Base-by-base conservation (phyloP, 2,888 invertebrate genomes). In the Pimpla rufipes region DNA sequence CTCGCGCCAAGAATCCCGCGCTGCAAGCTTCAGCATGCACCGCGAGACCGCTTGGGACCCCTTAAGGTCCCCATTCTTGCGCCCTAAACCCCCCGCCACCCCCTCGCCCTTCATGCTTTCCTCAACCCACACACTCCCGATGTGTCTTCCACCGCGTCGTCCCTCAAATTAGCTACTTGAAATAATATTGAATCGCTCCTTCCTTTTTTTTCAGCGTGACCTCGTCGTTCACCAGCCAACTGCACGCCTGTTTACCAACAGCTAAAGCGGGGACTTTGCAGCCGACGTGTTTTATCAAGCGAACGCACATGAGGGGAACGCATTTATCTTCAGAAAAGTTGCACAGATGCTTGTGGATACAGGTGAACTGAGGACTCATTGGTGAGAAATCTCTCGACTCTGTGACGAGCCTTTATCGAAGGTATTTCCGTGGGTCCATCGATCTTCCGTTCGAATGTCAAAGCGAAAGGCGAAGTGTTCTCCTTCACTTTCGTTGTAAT, bases 131-230 rank as follows among this genome's bases (percentile, higher is more conserved):
- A 79, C 78, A 76, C 67, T 76, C 85, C 85, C 85, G 59, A 76
- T 66, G 79, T 21, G 52, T 71, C 75, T 76, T 76, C 10, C 18
- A 35, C 50, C 10, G 59, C 16, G 84, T 85, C 83, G 78, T 77
- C 88, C 84, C 86, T 79, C 88, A 85, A 89, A 91, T 90, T 88
- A 29, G 29, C 29, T 29, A 88, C 89, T 89, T 85, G 88, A 88
- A 91, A 91, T 91, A 90, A 89, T 90, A 90, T 90, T 89, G 85
- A 82, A 73, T 81, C 86, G 85, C 83, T 85, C 78, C n/a, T 85
- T 55, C 10, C 40, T 35, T 8, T 57, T 21, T 71, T 50, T 64
- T 76, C 71, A 47, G 62, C 82, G 55, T 71, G 64, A 74, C 79
- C 76, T 23, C 62, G 29, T 23, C 62, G 35, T 37, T 50, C 35